phyloP scores from a whole-genome alignment of 1,140 invertebrate genomes.

The Oncopeltus fasciatus region DNA sequence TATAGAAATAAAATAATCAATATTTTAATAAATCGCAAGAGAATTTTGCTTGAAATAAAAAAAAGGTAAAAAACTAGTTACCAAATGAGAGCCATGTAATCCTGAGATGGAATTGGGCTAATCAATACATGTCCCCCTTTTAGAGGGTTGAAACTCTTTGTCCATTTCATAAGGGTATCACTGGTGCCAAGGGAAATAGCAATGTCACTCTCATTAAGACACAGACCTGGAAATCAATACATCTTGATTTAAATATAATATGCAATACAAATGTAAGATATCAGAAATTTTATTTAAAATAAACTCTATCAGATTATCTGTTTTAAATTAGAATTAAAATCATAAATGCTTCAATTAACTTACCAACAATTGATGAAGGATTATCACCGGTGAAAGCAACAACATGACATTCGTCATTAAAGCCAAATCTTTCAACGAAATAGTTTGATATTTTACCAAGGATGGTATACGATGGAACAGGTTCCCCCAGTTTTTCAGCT shows the following conservation, averaged over 20 bases:
- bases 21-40: too few relatives aligned
- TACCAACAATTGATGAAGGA: slow-evolving; percentile 67
- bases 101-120: slow-evolving; percentile 59
- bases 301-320: too few relatives aligned
- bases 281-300: too few relatives aligned
- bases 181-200: slow-evolving; percentile 84
- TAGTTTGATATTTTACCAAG: slow-evolving; percentile 51
- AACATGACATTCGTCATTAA: slow-evolving; percentile 60
- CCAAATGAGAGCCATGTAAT: slow-evolving; percentile 84
- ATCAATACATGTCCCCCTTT: slow-evolving; percentile 72
- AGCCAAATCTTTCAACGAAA: slow-evolving; percentile 40
- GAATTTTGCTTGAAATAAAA: too few relatives aligned
- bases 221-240: too few relatives aligned
- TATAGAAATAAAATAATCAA: background rate
- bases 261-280: too few relatives aligned
- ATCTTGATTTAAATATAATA: too few relatives aligned
- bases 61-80: too few relatives aligned
- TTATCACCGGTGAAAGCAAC: slow-evolving; percentile 91
- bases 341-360: too few relatives aligned
- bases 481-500: slow-evolving; percentile 48
- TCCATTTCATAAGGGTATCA: slow-evolving; percentile 76
- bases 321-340: too few relatives aligned
- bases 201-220: slow-evolving; percentile 62
- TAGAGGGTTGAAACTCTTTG: slow-evolving; percentile 47
- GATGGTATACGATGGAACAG: slow-evolving; percentile 49